Base-by-base conservation (phyloP, 2,797 vertebrate species). In the Microcaecilia unicolor region DNA sequence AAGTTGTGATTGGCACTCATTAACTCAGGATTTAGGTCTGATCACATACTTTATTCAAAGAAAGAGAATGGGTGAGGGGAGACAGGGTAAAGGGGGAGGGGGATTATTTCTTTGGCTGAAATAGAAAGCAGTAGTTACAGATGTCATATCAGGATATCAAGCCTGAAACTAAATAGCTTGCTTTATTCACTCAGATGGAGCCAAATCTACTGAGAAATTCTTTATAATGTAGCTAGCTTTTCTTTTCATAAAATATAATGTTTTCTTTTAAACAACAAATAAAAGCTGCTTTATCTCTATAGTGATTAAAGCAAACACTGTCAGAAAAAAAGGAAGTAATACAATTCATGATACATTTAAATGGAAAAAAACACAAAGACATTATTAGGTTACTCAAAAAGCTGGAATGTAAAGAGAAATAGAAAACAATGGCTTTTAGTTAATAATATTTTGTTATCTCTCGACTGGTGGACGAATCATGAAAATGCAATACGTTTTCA, bases 1-100 rank as follows among this genome's bases (percentile, higher is more conserved):
- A 62, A 79, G 65, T 58, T 67, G 64, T 91, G 89, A 93, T 88
- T 92, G 90, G 89, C 86, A 93, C 75, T 81, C 83, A 80, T 84
- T 91, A 89, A 87, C 86, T 78, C 41, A 67, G 76, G 83, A 87
- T 71, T 64, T 32, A 55, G 70, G 70, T 60, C 57, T 70, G 58
- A 58, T 64, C 30, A 44, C 61, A 66, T 57, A 48, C 55, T 48
- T 48, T 44, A 55, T 60, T 34, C 43, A 41, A 58, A 61, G 37
- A 48, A 55, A 40, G 26, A 31, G 38, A 14, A 6, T 26, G 30
- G 30, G 41, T 51, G 48, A 54, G 43, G 29, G 53, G 14, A 28
- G 31, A n/a, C n/a, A n/a, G n/a, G n/a, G n/a, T n/a, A 44, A 37
- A 49, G 30, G 14, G 27, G 18, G 55, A 36, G 26, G 59, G 50